Percentiles rank a stretch among this genome's conserved stretches.
Evolutionary conservation across 1,140 invertebrate genomes (phyloP).

Genomic region (Drosophila arizonae): DNA sequence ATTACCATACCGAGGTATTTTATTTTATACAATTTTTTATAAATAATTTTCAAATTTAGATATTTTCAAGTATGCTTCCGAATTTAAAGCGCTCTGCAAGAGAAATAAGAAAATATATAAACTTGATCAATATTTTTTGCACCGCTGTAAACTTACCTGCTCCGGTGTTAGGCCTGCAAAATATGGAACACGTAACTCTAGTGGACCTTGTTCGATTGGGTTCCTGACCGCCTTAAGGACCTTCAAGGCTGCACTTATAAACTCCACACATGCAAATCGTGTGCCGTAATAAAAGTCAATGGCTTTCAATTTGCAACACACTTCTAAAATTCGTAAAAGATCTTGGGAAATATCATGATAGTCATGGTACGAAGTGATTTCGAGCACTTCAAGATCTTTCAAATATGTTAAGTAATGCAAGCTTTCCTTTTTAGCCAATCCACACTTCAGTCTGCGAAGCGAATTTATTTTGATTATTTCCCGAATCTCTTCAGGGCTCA

Average conservation of each 20-base stretch:
- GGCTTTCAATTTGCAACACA: not conserved
- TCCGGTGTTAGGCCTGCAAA: constrained; percentile 17
- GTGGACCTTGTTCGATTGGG: not conserved
- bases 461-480: not conserved
- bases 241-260: not conserved
- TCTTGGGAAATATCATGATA: not conserved
- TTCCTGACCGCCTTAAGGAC: constrained; percentile 10
- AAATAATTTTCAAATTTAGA: not conserved
- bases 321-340: not conserved
- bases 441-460: constrained; percentile 8
- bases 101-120: not conserved
- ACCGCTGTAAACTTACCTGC: constrained; percentile 4
- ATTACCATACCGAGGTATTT: no score
- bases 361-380: constrained; percentile 1
- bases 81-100: constrained; percentile 2
- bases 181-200: constrained; percentile 3
- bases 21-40: not conserved
- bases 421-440: not conserved
- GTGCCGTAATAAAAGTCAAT: constrained; percentile 4
- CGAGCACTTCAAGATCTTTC: constrained; percentile 2
- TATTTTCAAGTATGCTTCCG: not conserved
- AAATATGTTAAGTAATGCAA: not conserved
- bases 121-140: not conserved
- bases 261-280: not conserved
- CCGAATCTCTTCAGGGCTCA: not conserved